Evolutionary conservation across 2,113 vertebrate genomes (phyloP).

Genomic region (Tyto alba): DNA sequence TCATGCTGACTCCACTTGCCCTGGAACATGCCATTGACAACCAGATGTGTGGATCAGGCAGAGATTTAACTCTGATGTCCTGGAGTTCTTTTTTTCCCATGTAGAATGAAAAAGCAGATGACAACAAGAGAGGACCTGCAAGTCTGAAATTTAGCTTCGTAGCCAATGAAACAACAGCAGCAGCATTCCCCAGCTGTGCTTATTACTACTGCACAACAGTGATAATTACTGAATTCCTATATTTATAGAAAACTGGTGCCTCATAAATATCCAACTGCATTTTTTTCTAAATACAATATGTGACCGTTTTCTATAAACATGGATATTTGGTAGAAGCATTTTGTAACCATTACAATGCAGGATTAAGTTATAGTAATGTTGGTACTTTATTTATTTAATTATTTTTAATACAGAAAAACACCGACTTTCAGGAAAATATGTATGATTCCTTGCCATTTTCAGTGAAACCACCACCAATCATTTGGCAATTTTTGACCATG

Average conservation of each 20-base stretch:
- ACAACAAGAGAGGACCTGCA: not conserved
- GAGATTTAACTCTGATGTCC: not conserved
- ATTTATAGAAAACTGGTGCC: slow-evolving; percentile 40
- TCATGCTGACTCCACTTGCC: not conserved
- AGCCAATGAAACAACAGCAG: not conserved
- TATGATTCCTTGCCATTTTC: not conserved
- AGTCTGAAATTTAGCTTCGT: not conserved
- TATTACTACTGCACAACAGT: not conserved
- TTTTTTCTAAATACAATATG: not conserved
- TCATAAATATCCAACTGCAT: slow-evolving; percentile 2
- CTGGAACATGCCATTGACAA: not conserved
- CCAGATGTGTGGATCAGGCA: not conserved
- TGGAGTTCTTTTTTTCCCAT: not conserved
- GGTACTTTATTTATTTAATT: not conserved
- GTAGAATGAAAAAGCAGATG: not conserved
- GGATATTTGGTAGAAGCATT: not conserved
- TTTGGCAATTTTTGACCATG: not conserved
- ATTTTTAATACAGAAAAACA: not conserved
- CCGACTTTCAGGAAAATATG: not conserved
- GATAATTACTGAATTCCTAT: slow-evolving; percentile 31
- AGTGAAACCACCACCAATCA: not conserved
- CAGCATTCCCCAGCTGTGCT: slow-evolving; percentile 6
- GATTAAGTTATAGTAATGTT: not conserved
- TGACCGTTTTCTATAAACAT: not conserved
- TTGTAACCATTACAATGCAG: not conserved